phyloP scores from a whole-genome alignment of 2,113 vertebrate species.

The Nettapus auritus region DNA sequence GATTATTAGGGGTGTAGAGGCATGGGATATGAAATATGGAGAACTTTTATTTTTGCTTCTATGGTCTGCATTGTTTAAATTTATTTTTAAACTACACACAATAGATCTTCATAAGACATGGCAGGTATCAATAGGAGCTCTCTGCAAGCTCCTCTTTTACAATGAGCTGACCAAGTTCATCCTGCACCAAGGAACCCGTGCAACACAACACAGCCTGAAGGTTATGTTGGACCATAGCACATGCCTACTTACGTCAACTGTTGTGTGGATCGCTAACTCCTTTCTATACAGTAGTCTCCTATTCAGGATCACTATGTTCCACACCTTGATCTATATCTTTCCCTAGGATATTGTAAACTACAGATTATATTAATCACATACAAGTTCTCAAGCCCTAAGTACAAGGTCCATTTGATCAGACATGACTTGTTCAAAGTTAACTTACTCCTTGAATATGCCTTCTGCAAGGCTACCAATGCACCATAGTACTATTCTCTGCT shows the following conservation, averaged over 20 bases:
- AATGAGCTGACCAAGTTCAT: not conserved
- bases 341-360: not conserved
- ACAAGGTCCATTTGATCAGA: not conserved
- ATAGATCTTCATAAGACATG: not conserved
- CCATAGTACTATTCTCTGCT: not conserved
- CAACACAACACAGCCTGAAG: not conserved
- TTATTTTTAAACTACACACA: not conserved
- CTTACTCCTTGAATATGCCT: not conserved
- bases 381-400: not conserved
- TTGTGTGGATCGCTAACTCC: not conserved
- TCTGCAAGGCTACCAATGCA: not conserved
- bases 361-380: not conserved
- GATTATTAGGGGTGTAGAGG: not conserved
- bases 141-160: not conserved
- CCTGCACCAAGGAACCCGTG: accelerated
- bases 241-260: accelerated
- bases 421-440: not conserved
- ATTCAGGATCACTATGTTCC: not conserved
- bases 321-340: not conserved
- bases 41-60: not conserved
- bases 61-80: not conserved
- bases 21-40: not conserved
- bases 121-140: not conserved
- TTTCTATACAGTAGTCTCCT: not conserved
- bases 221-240: no score